Evolutionary conservation across 2,113 vertebrate species (phyloP), one percentile per base, ranked within the genome.

Genomic region (Trinectes maculatus): DNA sequence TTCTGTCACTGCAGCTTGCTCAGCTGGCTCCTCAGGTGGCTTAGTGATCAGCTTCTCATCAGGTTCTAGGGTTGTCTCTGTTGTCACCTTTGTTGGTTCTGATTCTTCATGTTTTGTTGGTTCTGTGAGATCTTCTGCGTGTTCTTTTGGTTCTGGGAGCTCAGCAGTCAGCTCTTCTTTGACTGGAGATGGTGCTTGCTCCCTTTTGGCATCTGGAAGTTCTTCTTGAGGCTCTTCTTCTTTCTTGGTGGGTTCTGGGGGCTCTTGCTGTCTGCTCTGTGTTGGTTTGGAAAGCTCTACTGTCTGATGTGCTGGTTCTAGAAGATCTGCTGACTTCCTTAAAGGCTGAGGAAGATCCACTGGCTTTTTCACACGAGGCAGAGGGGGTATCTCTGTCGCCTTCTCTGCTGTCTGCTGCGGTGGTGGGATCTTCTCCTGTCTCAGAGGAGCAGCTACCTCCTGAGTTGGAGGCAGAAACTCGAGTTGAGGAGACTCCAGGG

Each of bases 391-490:
- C 12, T 64, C 65, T 26, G 59, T 21, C 11, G 80, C 47, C n/a
- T 57, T 46, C 55, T 70, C 82, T 22, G 15, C 52, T 57, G 48
- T 22, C 40, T 31, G 55, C 9, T 69, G 60, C 6, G 8, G 16
- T 44, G 59, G 25, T 49, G 47, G 62, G 42, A 51, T 80, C 48
- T 77, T 39, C 28, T 72, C 62, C n/a, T 58, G 64, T 48, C 18
- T 84, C 54, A 37, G 66, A 26, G 61, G 74, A 63, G 75, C 46
- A 31, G 40, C 68, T 74, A 69, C 26, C 29, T 92, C 92, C 43
- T 90, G 90, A 57, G 82, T 71, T 1, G 91, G 88, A 47, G 84
- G 91, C 13, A 59, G 36, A 85, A 91, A 91, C 71, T 90, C 89
- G 24, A 63, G 71, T 37, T 90, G 80, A 76, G 91, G 88, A 64